Evolutionary conservation across 1,140 invertebrate species (phyloP), one percentile per base, ranked within the genome.

Genomic region (Trinorchestia longiramus): DNA sequence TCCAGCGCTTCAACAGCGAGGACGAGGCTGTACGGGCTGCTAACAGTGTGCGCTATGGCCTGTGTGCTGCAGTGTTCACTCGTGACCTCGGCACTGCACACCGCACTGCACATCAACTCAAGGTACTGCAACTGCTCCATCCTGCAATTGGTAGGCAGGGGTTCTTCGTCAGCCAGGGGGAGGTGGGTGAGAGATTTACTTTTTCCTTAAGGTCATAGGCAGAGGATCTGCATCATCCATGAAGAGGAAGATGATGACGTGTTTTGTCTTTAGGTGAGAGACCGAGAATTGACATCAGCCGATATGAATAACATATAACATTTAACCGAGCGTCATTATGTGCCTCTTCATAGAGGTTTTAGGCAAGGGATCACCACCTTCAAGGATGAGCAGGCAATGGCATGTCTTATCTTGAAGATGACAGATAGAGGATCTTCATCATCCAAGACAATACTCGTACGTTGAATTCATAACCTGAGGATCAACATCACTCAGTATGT

Each of bases 1-100:
- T 98, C 90, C 97, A 97, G 0, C 97, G 97, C 40, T 98, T 98
- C 97, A 97, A 97, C 53, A 97, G 97, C n/a, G 97, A 97, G 96
- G 97, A 97, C 44, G 98, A 98, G 96, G 98, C 97, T 0, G 97
- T 98, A 57, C 43, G 97, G 95, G 96, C 97, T 96, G 98, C 97
- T 0, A 98, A 98, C 96, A 96, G 97, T 92, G 96, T 97, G 41
- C 40, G 87, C 6, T 98, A 98, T 97, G 98, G 98, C 8, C 97
- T 98, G 40, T 98, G 97, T 97, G 98, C 98, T 3, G 97, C 97
- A 40, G 97, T 98, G 19, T 98, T 97, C 97, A 97, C 97, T 15
- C 96, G 97, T 45, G 97, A 98, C 96, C 96, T 97, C 6, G 97
- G 97, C 11, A 97, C 97, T 57, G 97, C 98, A 11, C 97, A 98